A percentile compares a stretch with the other conserved stretches of the same genome.
Evolutionary conservation across 2,113 vertebrate genomes (phyloP).

Genomic region (Semnopithecus entellus): DNA sequence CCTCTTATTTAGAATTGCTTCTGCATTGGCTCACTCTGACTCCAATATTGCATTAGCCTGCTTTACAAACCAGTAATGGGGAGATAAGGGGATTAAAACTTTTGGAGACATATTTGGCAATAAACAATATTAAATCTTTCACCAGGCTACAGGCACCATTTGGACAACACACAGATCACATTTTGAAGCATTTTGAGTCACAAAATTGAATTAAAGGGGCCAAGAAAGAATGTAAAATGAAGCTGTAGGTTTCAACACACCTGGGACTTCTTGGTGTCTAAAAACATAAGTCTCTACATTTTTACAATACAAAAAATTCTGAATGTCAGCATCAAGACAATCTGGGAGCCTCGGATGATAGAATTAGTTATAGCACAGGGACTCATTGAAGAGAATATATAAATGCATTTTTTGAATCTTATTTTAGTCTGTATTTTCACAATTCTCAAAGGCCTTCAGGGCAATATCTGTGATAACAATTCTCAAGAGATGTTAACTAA

Average conservation of each 20-base stretch:
- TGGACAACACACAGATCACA: slow-evolving; percentile 70
- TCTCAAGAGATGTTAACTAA: neutral
- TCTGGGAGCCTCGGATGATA: neutral
- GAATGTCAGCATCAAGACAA: slow-evolving; percentile 25
- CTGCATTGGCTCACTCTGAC: slow-evolving; percentile 55
- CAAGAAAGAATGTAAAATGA: slow-evolving; percentile 54
- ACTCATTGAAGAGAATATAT: slow-evolving; percentile 22
- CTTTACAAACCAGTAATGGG: slow-evolving; percentile 56
- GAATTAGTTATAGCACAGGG: neutral
- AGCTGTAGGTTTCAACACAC: slow-evolving; percentile 43
- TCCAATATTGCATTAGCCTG: slow-evolving; percentile 58
- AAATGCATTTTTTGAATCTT: slow-evolving; percentile 41
- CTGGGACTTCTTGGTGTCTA: slow-evolving; percentile 21
- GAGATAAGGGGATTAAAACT: slow-evolving; percentile 75
- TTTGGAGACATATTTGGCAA: slow-evolving; percentile 76
- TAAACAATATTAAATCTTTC: slow-evolving; percentile 76
- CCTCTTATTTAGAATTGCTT: slow-evolving; percentile 52
- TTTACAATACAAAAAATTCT: slow-evolving; percentile 15
- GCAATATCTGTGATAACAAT: slow-evolving; percentile 25
- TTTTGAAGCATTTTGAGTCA: slow-evolving; percentile 57
- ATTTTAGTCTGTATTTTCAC: slow-evolving; percentile 48
- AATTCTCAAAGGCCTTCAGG: slow-evolving; percentile 37
- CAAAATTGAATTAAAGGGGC: slow-evolving; percentile 60
- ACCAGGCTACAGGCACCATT: slow-evolving; percentile 61
- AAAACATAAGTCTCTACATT: slow-evolving; percentile 1